These are phyloP conservation scores for Polypedilum pembai DNA, from an alignment of 1,140 invertebrate genomes.

Conservation along the genomic window DNA sequence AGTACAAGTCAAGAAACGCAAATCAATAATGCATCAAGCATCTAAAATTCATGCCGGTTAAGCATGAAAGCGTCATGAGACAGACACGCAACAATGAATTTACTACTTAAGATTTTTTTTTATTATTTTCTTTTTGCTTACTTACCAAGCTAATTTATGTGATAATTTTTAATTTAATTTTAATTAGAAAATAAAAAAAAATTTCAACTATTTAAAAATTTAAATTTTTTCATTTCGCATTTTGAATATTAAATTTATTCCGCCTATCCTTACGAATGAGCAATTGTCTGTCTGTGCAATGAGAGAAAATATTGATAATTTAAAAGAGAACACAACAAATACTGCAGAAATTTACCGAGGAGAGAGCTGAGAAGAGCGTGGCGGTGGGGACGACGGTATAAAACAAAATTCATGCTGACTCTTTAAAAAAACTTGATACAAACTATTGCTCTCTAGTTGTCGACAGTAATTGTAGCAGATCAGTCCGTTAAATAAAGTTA, in stretches of 20 bases:
- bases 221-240: neutral
- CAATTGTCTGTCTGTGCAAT: neutral
- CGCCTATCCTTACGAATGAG: slow-evolving; percentile 2
- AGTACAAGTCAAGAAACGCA: neutral
- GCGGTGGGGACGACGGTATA: neutral
- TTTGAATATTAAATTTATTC: neutral
- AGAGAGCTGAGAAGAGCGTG: neutral
- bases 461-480: neutral
- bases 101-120: neutral
- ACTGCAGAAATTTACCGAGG: neutral
- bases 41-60: neutral
- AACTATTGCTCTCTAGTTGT: slow-evolving; percentile 5
- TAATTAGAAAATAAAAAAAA: neutral
- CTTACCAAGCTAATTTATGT: neutral
- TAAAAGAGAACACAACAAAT: neutral
- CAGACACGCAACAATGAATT: neutral
- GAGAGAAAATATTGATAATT: neutral
- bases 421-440: slow-evolving; percentile 3
- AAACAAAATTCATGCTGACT: neutral
- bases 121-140: neutral
- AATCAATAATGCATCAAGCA: slow-evolving; percentile 15
- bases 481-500: neutral
- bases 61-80: neutral
- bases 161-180: neutral
- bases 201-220: neutral